These are phyloP conservation scores for Zosterops lateralis DNA, from an alignment of 2,113 vertebrate genomes.

Conservation along the genomic window DNA sequence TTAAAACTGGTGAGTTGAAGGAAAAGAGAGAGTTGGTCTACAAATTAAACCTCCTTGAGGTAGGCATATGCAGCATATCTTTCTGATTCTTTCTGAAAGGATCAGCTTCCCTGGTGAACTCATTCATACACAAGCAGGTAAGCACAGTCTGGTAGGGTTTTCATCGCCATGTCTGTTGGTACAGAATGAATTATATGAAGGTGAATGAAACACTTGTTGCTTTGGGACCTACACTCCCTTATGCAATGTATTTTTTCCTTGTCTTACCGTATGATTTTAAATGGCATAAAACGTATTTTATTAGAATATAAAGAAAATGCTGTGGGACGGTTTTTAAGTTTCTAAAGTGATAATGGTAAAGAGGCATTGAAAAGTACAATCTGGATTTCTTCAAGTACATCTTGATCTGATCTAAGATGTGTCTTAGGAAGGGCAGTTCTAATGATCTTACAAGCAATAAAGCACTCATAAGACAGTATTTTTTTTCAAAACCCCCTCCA, in stretches of 20 bases:
- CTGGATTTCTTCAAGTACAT: not conserved
- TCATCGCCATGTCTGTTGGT: not conserved
- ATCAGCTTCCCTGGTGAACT: not conserved
- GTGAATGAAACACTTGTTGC: not conserved
- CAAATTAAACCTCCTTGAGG: not conserved
- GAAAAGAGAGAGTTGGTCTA: not conserved
- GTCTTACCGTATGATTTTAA: not conserved
- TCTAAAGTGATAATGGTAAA: not conserved
- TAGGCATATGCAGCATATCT: not conserved
- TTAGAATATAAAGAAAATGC: not conserved
- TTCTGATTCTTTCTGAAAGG: not conserved
- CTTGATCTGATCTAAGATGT: not conserved
- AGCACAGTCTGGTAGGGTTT: not conserved
- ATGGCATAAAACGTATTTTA: not conserved
- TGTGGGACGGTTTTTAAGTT: not conserved
- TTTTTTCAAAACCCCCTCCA: not conserved
- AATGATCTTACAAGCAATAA: not conserved
- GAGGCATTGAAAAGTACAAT: not conserved
- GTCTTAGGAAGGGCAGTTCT: not conserved
- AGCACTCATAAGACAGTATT: not conserved
- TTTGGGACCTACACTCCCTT: not conserved
- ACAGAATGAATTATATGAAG: not conserved
- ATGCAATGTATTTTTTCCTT: not conserved
- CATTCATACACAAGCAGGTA: not conserved
- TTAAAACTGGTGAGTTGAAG: not conserved